Evolutionary conservation across 2,797 vertebrate genomes (phyloP).

Genomic region (Pangasius larnaudii): DNA sequence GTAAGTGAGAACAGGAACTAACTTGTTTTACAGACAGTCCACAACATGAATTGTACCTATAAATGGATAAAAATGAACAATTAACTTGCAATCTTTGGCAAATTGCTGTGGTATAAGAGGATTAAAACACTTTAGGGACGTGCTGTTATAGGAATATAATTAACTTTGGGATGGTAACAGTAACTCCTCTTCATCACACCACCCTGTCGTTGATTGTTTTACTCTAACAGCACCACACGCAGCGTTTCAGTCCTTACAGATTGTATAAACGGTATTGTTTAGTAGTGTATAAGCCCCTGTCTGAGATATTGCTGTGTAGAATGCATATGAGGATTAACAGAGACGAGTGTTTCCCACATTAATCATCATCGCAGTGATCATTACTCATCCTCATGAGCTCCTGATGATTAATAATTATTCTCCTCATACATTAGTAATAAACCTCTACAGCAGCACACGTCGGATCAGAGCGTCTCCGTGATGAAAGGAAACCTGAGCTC

Average conservation of each 20-base stretch:
- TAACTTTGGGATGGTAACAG: background rate
- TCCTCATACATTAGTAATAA: background rate
- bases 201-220: background rate
- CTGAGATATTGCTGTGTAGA: background rate
- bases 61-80: background rate
- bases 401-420: background rate
- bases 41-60: background rate
- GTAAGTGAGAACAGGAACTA: background rate
- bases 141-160: background rate
- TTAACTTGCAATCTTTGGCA: background rate
- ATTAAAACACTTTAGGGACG: background rate
- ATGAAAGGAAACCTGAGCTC: background rate
- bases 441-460: background rate
- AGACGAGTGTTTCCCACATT: background rate
- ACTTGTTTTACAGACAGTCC: background rate
- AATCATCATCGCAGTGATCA: conserved; percentile 1
- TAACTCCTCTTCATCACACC: background rate
- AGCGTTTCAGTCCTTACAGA: background rate
- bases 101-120: background rate
- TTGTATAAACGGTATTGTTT: background rate
- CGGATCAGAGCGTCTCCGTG: background rate
- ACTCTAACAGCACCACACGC: background rate
- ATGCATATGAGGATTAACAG: background rate
- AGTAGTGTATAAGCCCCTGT: background rate
- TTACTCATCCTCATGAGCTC: conserved; percentile 7